A percentile compares a stretch with the other conserved stretches of the same genome.
Evolutionary conservation across 2,113 vertebrate genomes (phyloP).

Genomic region (Tragelaphus imberbis): DNA sequence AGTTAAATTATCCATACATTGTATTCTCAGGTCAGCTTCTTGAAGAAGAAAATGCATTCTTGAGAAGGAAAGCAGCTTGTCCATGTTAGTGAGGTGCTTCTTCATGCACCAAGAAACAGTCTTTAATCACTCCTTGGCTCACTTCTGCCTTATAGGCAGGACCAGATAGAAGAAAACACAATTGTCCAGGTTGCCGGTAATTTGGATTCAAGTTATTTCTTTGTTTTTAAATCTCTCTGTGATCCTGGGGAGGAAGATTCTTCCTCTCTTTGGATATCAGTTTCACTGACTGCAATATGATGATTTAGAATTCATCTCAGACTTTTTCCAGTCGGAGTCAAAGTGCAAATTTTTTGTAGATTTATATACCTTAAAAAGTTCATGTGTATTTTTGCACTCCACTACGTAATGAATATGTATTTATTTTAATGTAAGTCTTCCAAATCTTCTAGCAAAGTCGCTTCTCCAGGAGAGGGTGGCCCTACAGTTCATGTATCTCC

Average conservation of each 20-base stretch:
- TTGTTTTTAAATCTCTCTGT: neutral
- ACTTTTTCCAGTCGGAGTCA: neutral
- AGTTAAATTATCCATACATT: neutral
- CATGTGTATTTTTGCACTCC: neutral
- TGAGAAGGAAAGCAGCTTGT: neutral
- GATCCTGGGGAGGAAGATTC: neutral
- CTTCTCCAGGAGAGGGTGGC: neutral
- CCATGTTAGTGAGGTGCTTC: neutral
- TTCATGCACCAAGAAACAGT: neutral
- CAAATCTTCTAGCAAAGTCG: neutral
- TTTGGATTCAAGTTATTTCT: neutral
- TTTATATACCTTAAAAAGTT: neutral
- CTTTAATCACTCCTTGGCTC: neutral
- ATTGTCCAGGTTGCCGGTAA: neutral
- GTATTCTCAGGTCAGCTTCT: neutral
- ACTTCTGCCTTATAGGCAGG: neutral
- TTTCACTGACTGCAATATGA: neutral
- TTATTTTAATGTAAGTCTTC: conserved; percentile 5
- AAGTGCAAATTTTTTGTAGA: neutral
- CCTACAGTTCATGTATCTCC: neutral
- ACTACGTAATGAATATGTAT: neutral
- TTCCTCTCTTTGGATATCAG: neutral
- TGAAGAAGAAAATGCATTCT: neutral
- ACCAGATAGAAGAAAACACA: neutral
- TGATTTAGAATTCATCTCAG: neutral